Percentiles rank a stretch among this genome's conserved stretches.
phyloP scores from a whole-genome alignment of 2,888 invertebrate genomes.

The Ormyrus rosae region DNA sequence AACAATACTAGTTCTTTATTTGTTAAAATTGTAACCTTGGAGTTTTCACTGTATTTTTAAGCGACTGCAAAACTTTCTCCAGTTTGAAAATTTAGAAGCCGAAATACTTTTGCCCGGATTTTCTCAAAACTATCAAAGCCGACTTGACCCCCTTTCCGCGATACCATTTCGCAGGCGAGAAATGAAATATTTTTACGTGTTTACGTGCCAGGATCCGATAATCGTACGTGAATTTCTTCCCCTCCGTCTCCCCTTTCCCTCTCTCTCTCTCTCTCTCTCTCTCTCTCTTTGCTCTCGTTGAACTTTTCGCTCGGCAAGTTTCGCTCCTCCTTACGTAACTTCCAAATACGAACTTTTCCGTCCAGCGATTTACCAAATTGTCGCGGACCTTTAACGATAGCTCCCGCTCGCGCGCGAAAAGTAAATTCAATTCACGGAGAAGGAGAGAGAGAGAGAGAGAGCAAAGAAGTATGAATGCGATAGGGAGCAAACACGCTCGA shows the following conservation, averaged over 20 bases:
- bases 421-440: conserved; percentile 41
- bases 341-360: conserved; percentile 37
- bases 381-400: conserved; percentile 47
- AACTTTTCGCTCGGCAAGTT: neutral
- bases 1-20: too few relatives aligned
- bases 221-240: conserved; percentile 21
- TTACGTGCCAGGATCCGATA: conserved; percentile 35
- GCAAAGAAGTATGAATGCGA: conserved; percentile 42
- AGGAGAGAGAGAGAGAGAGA: conserved; percentile 21
- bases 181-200: conserved; percentile 32
- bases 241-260: neutral
- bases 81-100: neutral
- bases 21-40: too few relatives aligned
- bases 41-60: too few relatives aligned
- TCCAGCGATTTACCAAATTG: conserved; percentile 46
- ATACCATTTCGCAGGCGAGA: neutral
- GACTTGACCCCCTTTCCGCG: neutral
- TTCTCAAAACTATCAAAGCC: neutral
- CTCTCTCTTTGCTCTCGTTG: neutral
- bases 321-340: neutral
- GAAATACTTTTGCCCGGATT: neutral
- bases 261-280: neutral
- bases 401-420: conserved; percentile 22
- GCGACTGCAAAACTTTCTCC: neutral
- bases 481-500: conserved; percentile 41